Conservation (phyloP, 2,888 invertebrate species). For the Dastarcus helophoroides region DNA sequence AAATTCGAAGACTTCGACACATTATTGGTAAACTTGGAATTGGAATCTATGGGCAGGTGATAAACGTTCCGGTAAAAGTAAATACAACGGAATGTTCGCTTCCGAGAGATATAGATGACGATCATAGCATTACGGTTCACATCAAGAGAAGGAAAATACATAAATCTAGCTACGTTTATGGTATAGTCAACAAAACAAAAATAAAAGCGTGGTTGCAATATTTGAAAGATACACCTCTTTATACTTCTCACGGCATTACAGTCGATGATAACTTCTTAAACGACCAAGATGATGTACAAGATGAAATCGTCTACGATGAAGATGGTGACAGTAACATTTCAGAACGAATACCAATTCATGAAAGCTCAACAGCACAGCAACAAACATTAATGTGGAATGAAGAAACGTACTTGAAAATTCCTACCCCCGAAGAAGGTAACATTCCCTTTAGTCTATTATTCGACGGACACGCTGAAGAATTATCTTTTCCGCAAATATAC, state of each 20-base stretch:
- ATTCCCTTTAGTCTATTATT: slow-evolving; percentile 23
- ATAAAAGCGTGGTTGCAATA: slow-evolving; percentile 18
- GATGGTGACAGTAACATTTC: slow-evolving; percentile 13
- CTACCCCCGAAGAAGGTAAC: background rate
- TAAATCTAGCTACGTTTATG: too few species aligned
- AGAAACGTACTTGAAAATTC: slow-evolving; percentile 7
- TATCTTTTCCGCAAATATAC: slow-evolving; percentile 34
- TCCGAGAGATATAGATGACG: slow-evolving; percentile 19
- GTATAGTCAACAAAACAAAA: too few species aligned
- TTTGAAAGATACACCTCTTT: slow-evolving; percentile 2
- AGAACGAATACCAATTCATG: slow-evolving; percentile 16
- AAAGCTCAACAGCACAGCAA: slow-evolving; percentile 16
- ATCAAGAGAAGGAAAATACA: too few species aligned
- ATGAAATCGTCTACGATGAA: slow-evolving; percentile 14
- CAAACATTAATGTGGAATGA: slow-evolving; percentile 19
- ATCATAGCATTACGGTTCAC: slow-evolving; percentile 21
- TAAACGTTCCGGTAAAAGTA: slow-evolving; percentile 20
- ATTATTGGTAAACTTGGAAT: slow-evolving; percentile 19
- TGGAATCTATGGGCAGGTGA: slow-evolving; percentile 21
- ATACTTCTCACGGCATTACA: slow-evolving; percentile 1
- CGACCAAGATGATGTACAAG: slow-evolving; percentile 9
- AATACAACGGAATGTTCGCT: slow-evolving; percentile 19
- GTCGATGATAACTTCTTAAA: slow-evolving; percentile 1
- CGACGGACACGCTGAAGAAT: slow-evolving; percentile 32
- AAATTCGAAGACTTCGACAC: slow-evolving; percentile 13